Base-by-base conservation (phyloP, 2,113 vertebrate species). In the Melanerpes formicivorus region DNA sequence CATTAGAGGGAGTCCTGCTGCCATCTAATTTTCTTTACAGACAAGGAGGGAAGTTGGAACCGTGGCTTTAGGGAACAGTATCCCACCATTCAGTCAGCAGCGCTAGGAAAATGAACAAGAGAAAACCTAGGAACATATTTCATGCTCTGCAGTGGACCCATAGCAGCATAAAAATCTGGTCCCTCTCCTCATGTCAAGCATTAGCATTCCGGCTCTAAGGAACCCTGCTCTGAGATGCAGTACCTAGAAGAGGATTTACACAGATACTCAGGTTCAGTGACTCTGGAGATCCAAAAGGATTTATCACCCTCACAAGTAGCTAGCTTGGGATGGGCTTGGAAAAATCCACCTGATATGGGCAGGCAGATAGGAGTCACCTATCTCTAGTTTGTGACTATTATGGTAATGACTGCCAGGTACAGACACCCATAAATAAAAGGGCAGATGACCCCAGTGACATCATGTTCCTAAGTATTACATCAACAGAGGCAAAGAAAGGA, bases 1-100 rank as follows among this genome's bases (percentile, higher is more conserved):
- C 67, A 30, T 80, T 72, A 93, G 90, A 90, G 93, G 83, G 84
- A 87, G 77, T 72, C 81, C 59, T 91, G 5, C 10, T 80, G 82
- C 76, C 14, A 1, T 69, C 75, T 44, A 50, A 80, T 62, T 86
- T 70, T 78, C 15, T 40, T 84, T 55, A 54, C 26, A 74, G 52
- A 42, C 40, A 40, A 83, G 52, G 78, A 83, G 42, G 18, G 44
- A 85, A 91, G 52, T 30, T 67, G 58, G 59, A 76, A 78, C 75
- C 26, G 5, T 1, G 1, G 67, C 75, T 83, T 77, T 16, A 82
- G 76, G 48, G 62, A 84, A 52, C 16, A 64, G 7, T 80, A 87
- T 52, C 29, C 69, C 78, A 59, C 56, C 50, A 82, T 18, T 37
- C 56, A 48, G 30, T 15, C 76, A 80, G 67, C 29, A 59, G 56